Percentiles rank a stretch among this genome's conserved stretches.
Conservation (phyloP, 2,797 vertebrate species). For the Telmatherina bonti region DNA sequence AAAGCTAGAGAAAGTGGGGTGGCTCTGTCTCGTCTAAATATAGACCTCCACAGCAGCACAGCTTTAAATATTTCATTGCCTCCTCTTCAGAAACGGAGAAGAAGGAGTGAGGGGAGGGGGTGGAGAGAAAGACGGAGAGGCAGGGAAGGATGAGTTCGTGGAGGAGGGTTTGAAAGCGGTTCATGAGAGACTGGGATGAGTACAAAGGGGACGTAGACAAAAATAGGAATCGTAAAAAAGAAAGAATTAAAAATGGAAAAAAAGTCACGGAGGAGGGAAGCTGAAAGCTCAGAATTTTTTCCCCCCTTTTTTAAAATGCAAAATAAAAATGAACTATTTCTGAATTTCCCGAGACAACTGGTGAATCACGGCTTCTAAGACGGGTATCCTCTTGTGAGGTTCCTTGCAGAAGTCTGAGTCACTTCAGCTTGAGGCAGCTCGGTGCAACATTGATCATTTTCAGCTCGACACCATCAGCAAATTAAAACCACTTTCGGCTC, state of each 20-base stretch:
- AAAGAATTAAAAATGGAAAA: slow-evolving; percentile 19
- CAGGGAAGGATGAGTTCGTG: slow-evolving; percentile 12
- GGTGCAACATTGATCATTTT: slow-evolving; percentile 25
- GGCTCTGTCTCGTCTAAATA: slow-evolving; percentile 75
- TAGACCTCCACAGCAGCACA: slow-evolving; percentile 72
- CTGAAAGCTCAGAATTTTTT: slow-evolving; percentile 51
- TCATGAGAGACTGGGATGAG: slow-evolving; percentile 32
- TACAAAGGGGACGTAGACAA: slow-evolving; percentile 57
- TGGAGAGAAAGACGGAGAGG: slow-evolving; percentile 13
- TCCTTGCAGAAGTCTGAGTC: slow-evolving; percentile 29
- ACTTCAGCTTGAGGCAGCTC: slow-evolving; percentile 23
- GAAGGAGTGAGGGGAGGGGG: slow-evolving; percentile 22
- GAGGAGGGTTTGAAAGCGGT: slow-evolving; percentile 14
- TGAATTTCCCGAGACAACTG: slow-evolving; percentile 63
- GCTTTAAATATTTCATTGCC: slow-evolving; percentile 83
- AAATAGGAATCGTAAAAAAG: slow-evolving; percentile 55
- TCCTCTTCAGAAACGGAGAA: slow-evolving; percentile 55
- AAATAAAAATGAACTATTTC: slow-evolving; percentile 58
- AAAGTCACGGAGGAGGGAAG: slow-evolving; percentile 13
- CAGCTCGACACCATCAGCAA: slow-evolving; percentile 2
- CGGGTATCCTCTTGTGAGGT: slow-evolving; percentile 55
- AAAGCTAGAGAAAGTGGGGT: slow-evolving; percentile 16
- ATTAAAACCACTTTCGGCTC: slow-evolving; percentile 6
- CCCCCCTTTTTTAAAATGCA: slow-evolving; percentile 51
- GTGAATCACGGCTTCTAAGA: slow-evolving; percentile 67